Evolutionary conservation across 2,113 vertebrate genomes (phyloP).

Genomic region (Dasyprocta punctata): DNA sequence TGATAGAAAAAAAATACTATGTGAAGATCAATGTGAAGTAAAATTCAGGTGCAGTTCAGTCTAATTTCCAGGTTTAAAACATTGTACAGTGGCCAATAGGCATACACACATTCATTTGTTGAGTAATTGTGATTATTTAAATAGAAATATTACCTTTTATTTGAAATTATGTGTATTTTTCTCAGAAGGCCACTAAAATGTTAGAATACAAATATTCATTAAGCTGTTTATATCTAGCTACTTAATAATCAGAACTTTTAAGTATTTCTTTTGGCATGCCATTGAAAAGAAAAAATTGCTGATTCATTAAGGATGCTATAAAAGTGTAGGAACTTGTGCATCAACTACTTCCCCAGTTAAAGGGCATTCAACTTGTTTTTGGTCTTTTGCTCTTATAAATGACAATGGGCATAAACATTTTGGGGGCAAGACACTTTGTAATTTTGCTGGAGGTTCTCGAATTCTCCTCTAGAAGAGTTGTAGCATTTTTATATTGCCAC

Average conservation of each 20-base stretch:
- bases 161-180: background rate
- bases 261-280: background rate
- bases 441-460: background rate
- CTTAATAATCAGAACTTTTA: background rate
- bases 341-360: background rate
- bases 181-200: background rate
- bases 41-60: background rate
- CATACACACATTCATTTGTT: background rate
- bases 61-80: slow-evolving; percentile 27
- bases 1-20: no score
- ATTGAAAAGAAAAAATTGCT: background rate
- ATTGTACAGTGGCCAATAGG: background rate
- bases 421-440: background rate
- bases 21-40: background rate
- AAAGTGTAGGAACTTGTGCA: background rate
- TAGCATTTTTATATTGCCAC: background rate
- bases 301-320: background rate
- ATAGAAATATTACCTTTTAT: background rate
- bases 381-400: background rate
- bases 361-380: background rate
- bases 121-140: background rate
- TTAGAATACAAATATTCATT: background rate
- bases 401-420: background rate
- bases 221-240: background rate
- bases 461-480: background rate